These are phyloP conservation scores for Heterocephalus glaber DNA, from an alignment of 2,113 vertebrate genomes.

Conservation along the genomic window DNA sequence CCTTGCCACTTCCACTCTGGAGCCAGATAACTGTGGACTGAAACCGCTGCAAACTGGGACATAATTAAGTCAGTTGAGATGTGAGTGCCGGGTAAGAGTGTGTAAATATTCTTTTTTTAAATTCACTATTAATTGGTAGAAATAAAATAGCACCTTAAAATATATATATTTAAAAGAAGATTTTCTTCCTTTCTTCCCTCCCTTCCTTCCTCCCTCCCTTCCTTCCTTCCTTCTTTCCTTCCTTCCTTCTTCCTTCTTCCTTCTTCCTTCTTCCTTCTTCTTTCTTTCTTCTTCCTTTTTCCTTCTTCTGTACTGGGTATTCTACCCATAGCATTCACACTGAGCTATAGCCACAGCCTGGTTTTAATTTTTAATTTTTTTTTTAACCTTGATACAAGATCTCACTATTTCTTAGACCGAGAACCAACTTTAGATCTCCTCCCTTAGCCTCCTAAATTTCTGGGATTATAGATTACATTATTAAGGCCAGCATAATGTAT, in stretches of 20 bases:
- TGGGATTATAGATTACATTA: neutral
- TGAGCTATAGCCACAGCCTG: neutral
- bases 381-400: too few species aligned
- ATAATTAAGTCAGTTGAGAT: neutral
- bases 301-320: neutral
- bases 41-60: neutral
- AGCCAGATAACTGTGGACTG: neutral
- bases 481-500: neutral
- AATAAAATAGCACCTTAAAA: neutral
- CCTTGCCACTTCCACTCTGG: neutral
- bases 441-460: neutral
- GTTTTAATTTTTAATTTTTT: neutral
- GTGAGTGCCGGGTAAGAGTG: neutral
- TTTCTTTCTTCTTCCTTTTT: neutral
- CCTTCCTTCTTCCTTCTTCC: neutral
- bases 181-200: neutral
- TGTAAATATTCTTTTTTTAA: neutral
- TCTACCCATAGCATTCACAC: neutral
- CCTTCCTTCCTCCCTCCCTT: neutral
- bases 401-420: neutral
- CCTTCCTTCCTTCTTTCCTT: neutral
- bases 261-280: fast-evolving
- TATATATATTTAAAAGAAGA: neutral
- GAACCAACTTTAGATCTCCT: neutral
- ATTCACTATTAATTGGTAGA: neutral